These are phyloP conservation scores for Daboia siamensis DNA, from an alignment of 2,113 vertebrate genomes.

Conservation along the genomic window DNA sequence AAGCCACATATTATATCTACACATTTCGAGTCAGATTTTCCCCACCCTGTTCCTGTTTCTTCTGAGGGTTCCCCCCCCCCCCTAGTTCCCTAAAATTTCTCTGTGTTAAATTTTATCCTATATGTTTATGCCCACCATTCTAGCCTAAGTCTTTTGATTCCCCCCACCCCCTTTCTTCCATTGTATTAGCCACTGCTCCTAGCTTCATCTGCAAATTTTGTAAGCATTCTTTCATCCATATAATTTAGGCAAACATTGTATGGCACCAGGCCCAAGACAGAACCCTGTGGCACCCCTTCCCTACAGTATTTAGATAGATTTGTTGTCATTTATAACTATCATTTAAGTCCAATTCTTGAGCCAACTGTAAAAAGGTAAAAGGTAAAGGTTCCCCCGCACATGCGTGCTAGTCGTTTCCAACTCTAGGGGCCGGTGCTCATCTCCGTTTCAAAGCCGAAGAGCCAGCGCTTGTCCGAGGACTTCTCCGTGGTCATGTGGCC, in stretches of 20 bases:
- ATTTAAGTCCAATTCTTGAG: neutral
- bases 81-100: neutral
- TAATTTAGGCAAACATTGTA: neutral
- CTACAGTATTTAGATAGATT: neutral
- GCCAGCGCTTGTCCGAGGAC: too few species aligned
- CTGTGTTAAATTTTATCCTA: neutral
- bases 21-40: neutral
- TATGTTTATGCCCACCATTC: neutral
- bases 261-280: neutral
- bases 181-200: neutral
- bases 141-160: neutral
- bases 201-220: neutral
- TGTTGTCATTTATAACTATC: neutral
- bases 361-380: too few species aligned
- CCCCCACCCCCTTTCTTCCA: neutral
- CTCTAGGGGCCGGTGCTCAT: too few species aligned
- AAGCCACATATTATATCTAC: neutral
- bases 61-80: rapidly evolving
- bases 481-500: too few species aligned
- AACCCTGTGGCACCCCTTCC: neutral
- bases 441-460: too few species aligned
- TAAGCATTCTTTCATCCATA: neutral
- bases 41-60: neutral
- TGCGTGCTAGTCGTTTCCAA: too few species aligned
- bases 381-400: too few species aligned